Percentiles rank a stretch among this genome's conserved stretches.
Evolutionary conservation across 2,113 vertebrate species (phyloP).

Genomic region (Varanus salvator): DNA sequence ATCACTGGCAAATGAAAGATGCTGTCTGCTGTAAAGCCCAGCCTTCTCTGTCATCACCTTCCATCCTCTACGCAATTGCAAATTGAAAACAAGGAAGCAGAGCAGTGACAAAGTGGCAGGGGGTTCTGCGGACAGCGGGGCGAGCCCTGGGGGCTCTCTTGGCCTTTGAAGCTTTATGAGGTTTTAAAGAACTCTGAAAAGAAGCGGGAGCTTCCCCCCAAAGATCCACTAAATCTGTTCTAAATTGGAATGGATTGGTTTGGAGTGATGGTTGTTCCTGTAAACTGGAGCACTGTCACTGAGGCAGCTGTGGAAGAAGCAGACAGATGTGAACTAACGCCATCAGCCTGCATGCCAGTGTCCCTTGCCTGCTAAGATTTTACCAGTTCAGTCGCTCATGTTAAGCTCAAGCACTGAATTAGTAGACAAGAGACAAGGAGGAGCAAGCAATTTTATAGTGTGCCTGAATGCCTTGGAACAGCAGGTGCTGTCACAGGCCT

Average conservation of each 20-base stretch:
- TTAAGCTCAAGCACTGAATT: slow-evolving; percentile 44
- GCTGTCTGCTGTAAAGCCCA: neutral
- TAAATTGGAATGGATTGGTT: neutral
- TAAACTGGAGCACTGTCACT: slow-evolving; percentile 8
- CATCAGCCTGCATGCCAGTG: neutral
- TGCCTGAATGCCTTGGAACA: neutral
- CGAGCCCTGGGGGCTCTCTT: neutral
- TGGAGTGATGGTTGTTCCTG: neutral
- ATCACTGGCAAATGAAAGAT: neutral
- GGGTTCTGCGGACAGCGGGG: neutral
- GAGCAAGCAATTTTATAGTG: slow-evolving; percentile 32
- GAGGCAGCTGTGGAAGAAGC: neutral
- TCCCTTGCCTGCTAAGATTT: slow-evolving; percentile 33
- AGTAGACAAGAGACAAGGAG: slow-evolving; percentile 26
- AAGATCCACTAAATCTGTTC: neutral
- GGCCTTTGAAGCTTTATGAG: neutral
- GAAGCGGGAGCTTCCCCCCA: neutral
- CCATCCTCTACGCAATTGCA: neutral
- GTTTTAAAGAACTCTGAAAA: neutral
- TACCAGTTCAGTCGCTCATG: slow-evolving; percentile 31
- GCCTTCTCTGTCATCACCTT: neutral
- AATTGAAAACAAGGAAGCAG: neutral
- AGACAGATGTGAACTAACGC: neutral
- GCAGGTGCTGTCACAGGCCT: slow-evolving; percentile 35
- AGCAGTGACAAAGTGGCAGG: neutral